Percentiles rank a stretch among this genome's conserved stretches.
These are phyloP conservation scores for Molossus molossus DNA, from an alignment of 2,797 vertebrate species.

Conservation along the genomic window DNA sequence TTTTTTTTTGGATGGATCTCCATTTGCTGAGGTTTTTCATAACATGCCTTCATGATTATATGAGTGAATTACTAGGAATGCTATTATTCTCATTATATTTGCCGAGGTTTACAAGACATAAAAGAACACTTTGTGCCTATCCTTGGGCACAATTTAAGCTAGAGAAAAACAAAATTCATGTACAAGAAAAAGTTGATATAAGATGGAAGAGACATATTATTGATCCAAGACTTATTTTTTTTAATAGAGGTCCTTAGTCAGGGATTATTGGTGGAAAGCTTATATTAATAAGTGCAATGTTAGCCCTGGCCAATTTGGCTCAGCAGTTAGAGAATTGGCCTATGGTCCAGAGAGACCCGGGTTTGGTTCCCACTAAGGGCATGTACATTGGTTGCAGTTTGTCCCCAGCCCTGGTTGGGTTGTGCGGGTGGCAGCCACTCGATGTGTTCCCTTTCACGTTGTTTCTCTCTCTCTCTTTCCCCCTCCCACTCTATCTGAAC, in stretches of 20 bases:
- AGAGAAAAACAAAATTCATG: constrained; percentile 63
- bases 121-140: constrained; percentile 41
- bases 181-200: not conserved
- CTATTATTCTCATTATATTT: constrained; percentile 61
- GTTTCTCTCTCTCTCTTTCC: too few relatives aligned
- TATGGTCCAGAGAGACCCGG: too few relatives aligned
- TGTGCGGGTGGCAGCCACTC: too few relatives aligned
- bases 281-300: not conserved
- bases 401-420: too few relatives aligned
- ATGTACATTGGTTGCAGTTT: too few relatives aligned
- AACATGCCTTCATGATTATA: not conserved
- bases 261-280: constrained; percentile 64
- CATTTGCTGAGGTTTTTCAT: not conserved
- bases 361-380: too few relatives aligned
- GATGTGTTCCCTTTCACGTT: too few relatives aligned
- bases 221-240: constrained; percentile 71
- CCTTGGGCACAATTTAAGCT: constrained; percentile 49
- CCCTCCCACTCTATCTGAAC: too few relatives aligned
- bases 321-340: too few relatives aligned
- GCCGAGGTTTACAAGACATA: constrained; percentile 24
- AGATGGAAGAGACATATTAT: not conserved
- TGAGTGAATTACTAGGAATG: constrained; percentile 48
- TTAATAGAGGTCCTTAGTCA: constrained; percentile 55
- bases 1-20: constrained; percentile 15
- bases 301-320: not conserved